These are phyloP conservation scores for Anser cygnoides DNA, from an alignment of 2,113 vertebrate species.

Conservation along the genomic window DNA sequence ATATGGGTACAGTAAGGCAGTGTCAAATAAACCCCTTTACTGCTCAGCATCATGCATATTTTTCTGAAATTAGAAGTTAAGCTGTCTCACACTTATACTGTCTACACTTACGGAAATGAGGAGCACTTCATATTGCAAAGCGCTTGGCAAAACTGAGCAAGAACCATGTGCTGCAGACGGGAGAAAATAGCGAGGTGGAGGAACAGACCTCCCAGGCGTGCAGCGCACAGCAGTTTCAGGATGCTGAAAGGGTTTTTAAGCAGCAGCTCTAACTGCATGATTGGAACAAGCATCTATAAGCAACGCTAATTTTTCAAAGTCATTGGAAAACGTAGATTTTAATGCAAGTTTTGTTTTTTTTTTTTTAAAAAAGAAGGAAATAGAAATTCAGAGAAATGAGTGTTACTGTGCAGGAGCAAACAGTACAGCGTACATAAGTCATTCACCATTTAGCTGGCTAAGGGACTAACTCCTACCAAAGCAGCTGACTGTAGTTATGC, in stretches of 20 bases:
- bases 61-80: neutral
- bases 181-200: neutral
- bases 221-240: neutral
- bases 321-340: neutral
- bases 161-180: neutral
- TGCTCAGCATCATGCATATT: neutral
- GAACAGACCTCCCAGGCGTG: neutral
- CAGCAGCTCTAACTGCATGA: constrained; percentile 6
- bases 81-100: neutral
- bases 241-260: constrained; percentile 29
- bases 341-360: neutral
- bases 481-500: neutral
- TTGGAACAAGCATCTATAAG: constrained; percentile 25
- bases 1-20: accelerated
- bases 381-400: neutral
- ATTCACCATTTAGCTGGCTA: neutral
- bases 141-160: neutral
- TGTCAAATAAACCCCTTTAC: constrained; percentile 31
- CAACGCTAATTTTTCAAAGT: neutral
- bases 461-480: neutral
- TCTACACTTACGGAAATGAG: neutral
- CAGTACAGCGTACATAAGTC: neutral
- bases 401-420: neutral
- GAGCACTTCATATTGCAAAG: neutral
- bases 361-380: neutral